Evolutionary conservation across 2,888 invertebrate genomes (phyloP).

Genomic region (Rhamphomyia laevipes): DNA sequence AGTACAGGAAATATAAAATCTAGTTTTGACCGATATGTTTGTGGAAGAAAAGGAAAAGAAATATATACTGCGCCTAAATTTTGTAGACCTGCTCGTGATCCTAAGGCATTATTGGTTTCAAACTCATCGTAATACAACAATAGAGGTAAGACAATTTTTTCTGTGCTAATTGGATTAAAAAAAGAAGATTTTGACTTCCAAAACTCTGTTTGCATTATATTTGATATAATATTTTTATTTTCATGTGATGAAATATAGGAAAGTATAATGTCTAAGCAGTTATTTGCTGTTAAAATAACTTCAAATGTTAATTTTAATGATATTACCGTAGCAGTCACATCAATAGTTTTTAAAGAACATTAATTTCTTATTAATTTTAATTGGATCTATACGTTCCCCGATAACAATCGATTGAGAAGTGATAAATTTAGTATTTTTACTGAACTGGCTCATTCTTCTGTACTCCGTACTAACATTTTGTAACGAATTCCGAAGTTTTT

Average conservation of each 20-base stretch:
- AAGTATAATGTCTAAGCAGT: background rate
- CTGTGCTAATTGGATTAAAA: too few relatives aligned
- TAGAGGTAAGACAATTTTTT: slow-evolving; percentile 1
- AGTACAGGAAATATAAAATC: slow-evolving; percentile 3
- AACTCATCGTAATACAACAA: slow-evolving; percentile 4
- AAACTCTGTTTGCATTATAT: background rate
- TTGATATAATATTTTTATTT: background rate
- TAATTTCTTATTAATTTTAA: background rate
- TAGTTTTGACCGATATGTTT: background rate
- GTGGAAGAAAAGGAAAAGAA: slow-evolving; percentile 1
- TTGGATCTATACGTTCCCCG: too few relatives aligned
- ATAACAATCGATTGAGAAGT: too few relatives aligned
- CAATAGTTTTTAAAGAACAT: background rate
- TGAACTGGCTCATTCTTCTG: too few relatives aligned
- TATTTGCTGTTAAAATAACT: background rate
- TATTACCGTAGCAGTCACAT: background rate
- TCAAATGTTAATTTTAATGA: background rate
- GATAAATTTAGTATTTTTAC: too few relatives aligned
- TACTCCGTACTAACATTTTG: background rate
- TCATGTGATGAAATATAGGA: background rate
- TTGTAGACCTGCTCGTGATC: slow-evolving; percentile 1
- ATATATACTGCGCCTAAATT: slow-evolving; percentile 4
- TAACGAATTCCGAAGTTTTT: too few relatives aligned
- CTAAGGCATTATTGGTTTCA: slow-evolving; percentile 4
- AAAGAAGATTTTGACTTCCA: background rate